Percentiles rank a stretch among this genome's conserved stretches.
Evolutionary conservation across 2,888 invertebrate species (phyloP).

Genomic region (Aphodius sticticus): DNA sequence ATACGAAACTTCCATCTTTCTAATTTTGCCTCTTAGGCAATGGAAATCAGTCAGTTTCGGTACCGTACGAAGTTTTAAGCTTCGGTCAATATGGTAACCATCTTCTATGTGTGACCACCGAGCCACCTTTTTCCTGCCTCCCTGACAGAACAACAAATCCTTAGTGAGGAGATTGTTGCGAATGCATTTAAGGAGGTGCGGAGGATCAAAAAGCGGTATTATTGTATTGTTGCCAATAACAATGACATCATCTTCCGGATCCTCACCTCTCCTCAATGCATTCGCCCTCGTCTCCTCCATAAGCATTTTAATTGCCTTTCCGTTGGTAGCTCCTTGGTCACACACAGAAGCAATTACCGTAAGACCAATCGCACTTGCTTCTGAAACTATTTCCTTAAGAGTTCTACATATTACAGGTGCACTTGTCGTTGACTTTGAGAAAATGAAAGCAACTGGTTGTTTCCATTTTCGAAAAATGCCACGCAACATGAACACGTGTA

Average conservation of each 20-base stretch:
- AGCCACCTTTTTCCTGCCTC: constrained; percentile 16
- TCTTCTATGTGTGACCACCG: constrained; percentile 36
- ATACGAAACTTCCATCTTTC: constrained; percentile 42
- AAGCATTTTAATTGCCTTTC: constrained; percentile 12
- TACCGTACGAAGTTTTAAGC: constrained; percentile 30
- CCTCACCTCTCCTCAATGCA: not conserved
- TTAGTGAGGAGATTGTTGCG: constrained; percentile 39
- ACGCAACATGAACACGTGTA: constrained; percentile 35
- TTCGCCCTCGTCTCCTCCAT: constrained; percentile 20
- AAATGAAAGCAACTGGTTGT: constrained; percentile 37
- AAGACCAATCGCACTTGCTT: constrained; percentile 32
- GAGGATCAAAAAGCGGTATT: constrained; percentile 32
- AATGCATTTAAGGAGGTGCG: constrained; percentile 38
- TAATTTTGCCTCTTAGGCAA: constrained; percentile 39
- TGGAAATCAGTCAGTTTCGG: constrained; percentile 42
- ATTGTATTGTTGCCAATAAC: not conserved
- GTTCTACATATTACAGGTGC: constrained; percentile 36
- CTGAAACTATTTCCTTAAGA: constrained; percentile 40
- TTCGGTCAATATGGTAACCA: constrained; percentile 40
- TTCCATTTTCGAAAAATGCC: constrained; percentile 36
- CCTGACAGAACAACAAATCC: constrained; percentile 28
- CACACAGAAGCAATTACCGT: constrained; percentile 15
- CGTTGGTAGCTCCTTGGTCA: constrained; percentile 26
- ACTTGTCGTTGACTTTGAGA: constrained; percentile 28
- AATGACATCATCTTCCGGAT: not conserved